A percentile compares a stretch with the other conserved stretches of the same genome.
These are phyloP conservation scores for Tubulanus polymorphus DNA, from an alignment of 2,888 invertebrate species.

Conservation along the genomic window DNA sequence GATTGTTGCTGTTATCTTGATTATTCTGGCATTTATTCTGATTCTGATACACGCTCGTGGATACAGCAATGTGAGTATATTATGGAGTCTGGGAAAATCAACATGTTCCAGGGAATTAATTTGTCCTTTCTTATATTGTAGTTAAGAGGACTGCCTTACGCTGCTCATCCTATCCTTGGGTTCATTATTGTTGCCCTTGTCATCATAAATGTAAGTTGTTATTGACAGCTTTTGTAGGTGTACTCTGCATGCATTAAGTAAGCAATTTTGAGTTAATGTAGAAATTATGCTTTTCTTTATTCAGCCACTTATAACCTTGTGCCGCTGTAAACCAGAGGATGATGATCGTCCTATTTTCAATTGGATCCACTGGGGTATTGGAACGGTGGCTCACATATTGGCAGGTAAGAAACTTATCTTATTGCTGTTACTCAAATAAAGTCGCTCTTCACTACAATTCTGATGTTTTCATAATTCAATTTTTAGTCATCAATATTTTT, in stretches of 20 bases:
- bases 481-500: constrained; percentile 87
- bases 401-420: constrained; percentile 51
- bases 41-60: constrained; percentile 50
- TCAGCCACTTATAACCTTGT: constrained; percentile 49
- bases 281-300: constrained; percentile 9
- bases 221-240: too few species aligned
- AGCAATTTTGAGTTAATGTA: too few species aligned
- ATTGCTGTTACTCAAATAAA: too few species aligned
- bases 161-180: constrained; percentile 52
- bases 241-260: too few species aligned
- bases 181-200: constrained; percentile 49
- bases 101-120: not conserved
- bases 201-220: constrained; percentile 51
- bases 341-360: constrained; percentile 48
- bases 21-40: constrained; percentile 46
- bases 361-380: constrained; percentile 53
- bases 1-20: constrained; percentile 35
- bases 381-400: constrained; percentile 48
- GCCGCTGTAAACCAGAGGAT: constrained; percentile 40
- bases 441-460: too few species aligned
- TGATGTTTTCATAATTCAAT: too few species aligned
- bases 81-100: not conserved
- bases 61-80: constrained; percentile 36
- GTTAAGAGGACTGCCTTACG: constrained; percentile 37
- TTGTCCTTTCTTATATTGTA: constrained; percentile 20